Evolutionary conservation across 1,140 invertebrate species (phyloP), one percentile per base, ranked within the genome.

Genomic region (Heliconius congener): DNA sequence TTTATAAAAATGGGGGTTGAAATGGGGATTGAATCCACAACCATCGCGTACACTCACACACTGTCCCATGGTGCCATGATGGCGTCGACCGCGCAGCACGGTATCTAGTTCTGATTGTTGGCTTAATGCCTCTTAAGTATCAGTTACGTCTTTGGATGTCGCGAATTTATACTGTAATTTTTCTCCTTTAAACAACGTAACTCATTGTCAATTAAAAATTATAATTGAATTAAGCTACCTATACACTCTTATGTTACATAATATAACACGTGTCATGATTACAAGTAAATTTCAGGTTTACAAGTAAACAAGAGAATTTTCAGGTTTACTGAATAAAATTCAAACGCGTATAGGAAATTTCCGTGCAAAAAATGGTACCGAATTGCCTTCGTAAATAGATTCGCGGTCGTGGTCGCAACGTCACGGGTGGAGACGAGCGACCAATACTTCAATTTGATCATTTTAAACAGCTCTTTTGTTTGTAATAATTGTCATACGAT

Each of bases 371-470:
- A 75, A 66, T 19, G 39, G 42, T 39, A 76, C 30, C 42, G 55
- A 39, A 57, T 52, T 66, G 74, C 55, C 74, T 37, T 60, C 57
- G 57, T 19, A 76, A 66, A 76, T 76, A 76, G 74, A 75, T 57
- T 75, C 27, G 46, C 72, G 50, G 72, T 74, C 27, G 42, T 23
- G 30, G 72, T 74, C 27, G 42, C 13, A 75, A 75, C 74, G 50
- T 66, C 57, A 76, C 55, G 55, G 46, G 30, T 60, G 19, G 30
- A 37, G 74, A 66, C 57, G 55, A 74, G 13, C 27, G 30, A 30
- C 11, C n/a, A 23, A 66, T 66, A 30, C 60, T 66, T 30, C 27
- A 66, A 66, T 66, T 66, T 30, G 27, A 66, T 30, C 8, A 66
- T 30, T 27, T 30, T 66, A 66, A 30, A 66, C 60, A 66, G 60